Conservation (phyloP, 1,140 invertebrate species). For the Drosophila paulistorum region DNA sequence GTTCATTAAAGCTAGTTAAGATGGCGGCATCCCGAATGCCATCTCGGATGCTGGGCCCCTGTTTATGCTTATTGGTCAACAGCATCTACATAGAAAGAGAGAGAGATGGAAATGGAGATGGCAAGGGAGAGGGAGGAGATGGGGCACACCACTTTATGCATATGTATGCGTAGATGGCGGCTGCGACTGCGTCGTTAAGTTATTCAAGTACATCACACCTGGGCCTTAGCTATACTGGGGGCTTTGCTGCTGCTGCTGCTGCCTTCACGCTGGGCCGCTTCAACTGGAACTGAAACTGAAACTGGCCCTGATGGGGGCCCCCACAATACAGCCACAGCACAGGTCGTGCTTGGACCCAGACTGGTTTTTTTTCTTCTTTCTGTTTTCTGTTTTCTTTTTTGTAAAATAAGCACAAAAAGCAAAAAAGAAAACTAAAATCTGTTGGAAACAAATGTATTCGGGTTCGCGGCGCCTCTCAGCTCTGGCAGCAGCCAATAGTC, state of each 20-base stretch:
- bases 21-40: slow-evolving; percentile 56
- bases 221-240: slow-evolving; percentile 43
- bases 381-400: slow-evolving; percentile 9
- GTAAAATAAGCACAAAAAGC: slow-evolving; percentile 9
- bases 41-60: slow-evolving; percentile 74
- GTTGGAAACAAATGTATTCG: slow-evolving; percentile 68
- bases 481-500: slow-evolving; percentile 69
- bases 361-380: slow-evolving; percentile 62
- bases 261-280: slow-evolving; percentile 13
- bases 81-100: slow-evolving; percentile 40
- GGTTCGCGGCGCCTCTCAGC: slow-evolving; percentile 64
- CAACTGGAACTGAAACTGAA: slow-evolving; percentile 31
- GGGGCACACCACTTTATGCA: slow-evolving; percentile 35
- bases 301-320: slow-evolving; percentile 31
- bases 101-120: neutral
- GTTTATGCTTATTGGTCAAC: slow-evolving; percentile 81
- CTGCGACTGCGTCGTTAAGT: slow-evolving; percentile 73
- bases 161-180: slow-evolving; percentile 58
- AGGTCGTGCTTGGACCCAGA: slow-evolving; percentile 58
- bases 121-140: too few species aligned
- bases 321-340: neutral
- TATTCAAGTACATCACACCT: slow-evolving; percentile 82
- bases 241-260: slow-evolving; percentile 23
- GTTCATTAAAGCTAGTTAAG: slow-evolving; percentile 79
- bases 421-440: slow-evolving; percentile 40